Conservation (phyloP, 2,797 vertebrate species). For the Gadopsis bispinosus region DNA sequence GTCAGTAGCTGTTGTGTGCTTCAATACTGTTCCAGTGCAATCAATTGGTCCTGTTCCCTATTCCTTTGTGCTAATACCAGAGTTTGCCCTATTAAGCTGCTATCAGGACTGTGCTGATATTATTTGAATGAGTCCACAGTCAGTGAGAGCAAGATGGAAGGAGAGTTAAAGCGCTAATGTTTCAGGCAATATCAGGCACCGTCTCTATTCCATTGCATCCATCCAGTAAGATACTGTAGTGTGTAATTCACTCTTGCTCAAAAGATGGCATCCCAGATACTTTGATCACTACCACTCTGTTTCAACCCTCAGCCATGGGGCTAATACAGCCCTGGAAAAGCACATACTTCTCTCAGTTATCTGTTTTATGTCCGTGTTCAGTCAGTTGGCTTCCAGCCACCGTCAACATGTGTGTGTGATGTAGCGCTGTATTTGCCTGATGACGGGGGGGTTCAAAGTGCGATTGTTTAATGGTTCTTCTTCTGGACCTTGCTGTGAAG, state of each 20-base stretch:
- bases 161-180: slow-evolving; percentile 77
- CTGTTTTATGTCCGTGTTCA: slow-evolving; percentile 64
- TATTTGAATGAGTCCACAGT: slow-evolving; percentile 78
- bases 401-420: slow-evolving; percentile 39
- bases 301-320: slow-evolving; percentile 70
- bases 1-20: slow-evolving; percentile 76
- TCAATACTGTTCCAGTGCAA: slow-evolving; percentile 80
- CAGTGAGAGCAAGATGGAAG: slow-evolving; percentile 68
- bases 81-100: slow-evolving; percentile 87
- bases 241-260: slow-evolving; percentile 71
- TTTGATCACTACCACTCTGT: slow-evolving; percentile 69
- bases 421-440: slow-evolving; percentile 60
- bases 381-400: slow-evolving; percentile 51
- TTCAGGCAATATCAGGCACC: slow-evolving; percentile 79
- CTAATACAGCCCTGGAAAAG: slow-evolving; percentile 57
- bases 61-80: slow-evolving; percentile 84
- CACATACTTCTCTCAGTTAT: slow-evolving; percentile 57
- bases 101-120: slow-evolving; percentile 83
- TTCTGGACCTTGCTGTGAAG: slow-evolving; percentile 76
- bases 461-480: slow-evolving; percentile 67
- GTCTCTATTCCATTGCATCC: slow-evolving; percentile 74
- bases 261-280: slow-evolving; percentile 67
- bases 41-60: slow-evolving; percentile 78
- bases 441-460: slow-evolving; percentile 67
- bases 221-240: slow-evolving; percentile 63